These are phyloP conservation scores for Troilus luridus DNA, from an alignment of 2,888 invertebrate species.

Conservation along the genomic window DNA sequence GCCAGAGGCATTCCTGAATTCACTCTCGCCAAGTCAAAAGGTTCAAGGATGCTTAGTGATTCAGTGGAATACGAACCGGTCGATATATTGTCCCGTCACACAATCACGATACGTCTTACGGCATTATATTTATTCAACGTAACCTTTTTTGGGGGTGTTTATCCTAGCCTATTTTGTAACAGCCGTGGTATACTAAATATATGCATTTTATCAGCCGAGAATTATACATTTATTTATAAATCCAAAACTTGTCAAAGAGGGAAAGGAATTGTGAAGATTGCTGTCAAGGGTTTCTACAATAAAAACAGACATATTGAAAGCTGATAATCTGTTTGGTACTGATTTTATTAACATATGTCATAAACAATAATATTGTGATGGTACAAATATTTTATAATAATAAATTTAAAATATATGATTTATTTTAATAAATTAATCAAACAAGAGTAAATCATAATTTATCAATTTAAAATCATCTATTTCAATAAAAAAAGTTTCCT, in stretches of 20 bases:
- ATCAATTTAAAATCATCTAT: no score
- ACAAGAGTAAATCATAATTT: no score
- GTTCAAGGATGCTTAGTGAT: slow-evolving; percentile 34
- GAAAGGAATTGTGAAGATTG: background rate
- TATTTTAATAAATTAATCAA: no score
- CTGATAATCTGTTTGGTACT: no score
- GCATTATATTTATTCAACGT: slow-evolving; percentile 25
- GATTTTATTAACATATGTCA: no score
- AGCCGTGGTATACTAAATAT: background rate
- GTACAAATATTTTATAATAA: no score
- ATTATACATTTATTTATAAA: background rate
- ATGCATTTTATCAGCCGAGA: background rate
- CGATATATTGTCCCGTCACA: slow-evolving; percentile 46
- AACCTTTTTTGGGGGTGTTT: slow-evolving; percentile 27
- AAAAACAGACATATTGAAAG: no score
- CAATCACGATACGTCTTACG: slow-evolving; percentile 7
- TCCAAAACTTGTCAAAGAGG: background rate
- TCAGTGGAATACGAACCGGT: slow-evolving; percentile 48
- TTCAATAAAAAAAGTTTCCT: no score
- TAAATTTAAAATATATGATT: no score
- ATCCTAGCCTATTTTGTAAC: slow-evolving; percentile 2
- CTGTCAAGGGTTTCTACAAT: no score
- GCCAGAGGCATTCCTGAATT: slow-evolving; percentile 35
- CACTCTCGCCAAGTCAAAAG: slow-evolving; percentile 34
- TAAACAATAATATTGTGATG: no score